Evolutionary conservation across 2,113 vertebrate species (phyloP).

Genomic region (Danionella cerebrum): DNA sequence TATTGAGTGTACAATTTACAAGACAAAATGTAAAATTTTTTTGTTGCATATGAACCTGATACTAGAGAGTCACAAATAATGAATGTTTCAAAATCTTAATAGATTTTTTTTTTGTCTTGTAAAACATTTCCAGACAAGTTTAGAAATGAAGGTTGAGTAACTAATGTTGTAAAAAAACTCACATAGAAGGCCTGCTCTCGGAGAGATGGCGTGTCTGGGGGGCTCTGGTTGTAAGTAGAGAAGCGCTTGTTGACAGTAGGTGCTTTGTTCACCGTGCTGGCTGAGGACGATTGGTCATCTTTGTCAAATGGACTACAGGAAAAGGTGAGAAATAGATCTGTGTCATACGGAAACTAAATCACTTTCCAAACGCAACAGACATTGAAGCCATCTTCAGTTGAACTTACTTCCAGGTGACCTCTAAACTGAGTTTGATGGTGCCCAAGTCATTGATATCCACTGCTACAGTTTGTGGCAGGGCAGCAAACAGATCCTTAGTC

Average conservation of each 20-base stretch:
- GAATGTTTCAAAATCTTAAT: too few species aligned
- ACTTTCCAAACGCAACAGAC: too few species aligned
- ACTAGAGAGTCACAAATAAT: too few species aligned
- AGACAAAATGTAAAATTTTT: too few species aligned
- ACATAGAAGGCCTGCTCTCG: constrained; percentile 97
- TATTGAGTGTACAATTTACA: too few species aligned
- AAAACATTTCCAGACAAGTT: too few species aligned
- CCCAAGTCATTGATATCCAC: constrained; percentile 96
- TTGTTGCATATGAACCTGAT: too few species aligned
- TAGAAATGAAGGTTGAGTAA: too few species aligned
- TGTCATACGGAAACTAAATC: too few species aligned
- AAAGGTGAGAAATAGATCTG: background rate
- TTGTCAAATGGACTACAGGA: constrained; percentile 92
- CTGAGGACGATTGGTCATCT: constrained; percentile 79
- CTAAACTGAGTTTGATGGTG: constrained; percentile 92
- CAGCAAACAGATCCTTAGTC: constrained; percentile 90
- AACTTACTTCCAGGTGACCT: constrained; percentile 94
- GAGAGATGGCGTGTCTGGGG: constrained; percentile 84
- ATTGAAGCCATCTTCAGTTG: background rate
- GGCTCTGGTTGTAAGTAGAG: constrained; percentile 90
- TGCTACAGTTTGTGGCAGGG: constrained; percentile 86
- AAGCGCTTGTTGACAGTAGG: constrained; percentile 86
- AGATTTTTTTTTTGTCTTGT: too few species aligned
- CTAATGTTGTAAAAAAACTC: too few species aligned
- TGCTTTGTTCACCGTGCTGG: constrained; percentile 80